phyloP scores from a whole-genome alignment of 2,888 invertebrate species.

The Agrochola circellaris region DNA sequence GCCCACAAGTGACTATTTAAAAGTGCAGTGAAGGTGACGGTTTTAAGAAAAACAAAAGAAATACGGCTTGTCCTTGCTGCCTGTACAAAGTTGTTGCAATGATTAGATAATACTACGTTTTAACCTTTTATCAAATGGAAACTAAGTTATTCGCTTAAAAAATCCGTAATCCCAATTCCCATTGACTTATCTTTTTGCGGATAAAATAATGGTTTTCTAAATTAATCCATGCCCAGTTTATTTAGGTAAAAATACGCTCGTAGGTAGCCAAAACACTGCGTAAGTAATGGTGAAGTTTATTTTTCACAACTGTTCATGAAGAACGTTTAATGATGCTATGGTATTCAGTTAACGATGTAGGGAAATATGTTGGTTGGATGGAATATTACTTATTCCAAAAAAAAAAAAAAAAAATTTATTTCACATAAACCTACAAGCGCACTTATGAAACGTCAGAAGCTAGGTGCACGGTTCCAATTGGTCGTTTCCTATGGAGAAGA shows the following conservation, averaged over 20 bases:
- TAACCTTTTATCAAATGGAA: slow-evolving; percentile 6
- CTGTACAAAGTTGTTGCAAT: slow-evolving; percentile 18
- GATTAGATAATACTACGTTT: slow-evolving; percentile 34
- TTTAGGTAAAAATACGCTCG: background rate
- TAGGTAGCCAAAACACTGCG: background rate
- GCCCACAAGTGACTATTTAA: slow-evolving; percentile 21
- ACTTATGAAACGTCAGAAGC: too few species aligned
- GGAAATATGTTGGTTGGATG: background rate
- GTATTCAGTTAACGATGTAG: background rate
- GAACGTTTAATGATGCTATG: background rate
- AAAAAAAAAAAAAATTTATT: too few species aligned
- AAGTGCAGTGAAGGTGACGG: slow-evolving; percentile 54
- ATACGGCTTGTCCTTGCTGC: slow-evolving; percentile 16
- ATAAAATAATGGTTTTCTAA: slow-evolving; percentile 28
- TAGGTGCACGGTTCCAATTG: too few species aligned
- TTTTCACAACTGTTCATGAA: slow-evolving; percentile 9
- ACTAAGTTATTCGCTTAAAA: background rate
- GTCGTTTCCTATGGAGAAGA: too few species aligned
- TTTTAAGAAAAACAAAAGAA: slow-evolving; percentile 3
- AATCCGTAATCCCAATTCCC: background rate
- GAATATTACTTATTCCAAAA: too few species aligned
- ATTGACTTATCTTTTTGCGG: slow-evolving; percentile 10
- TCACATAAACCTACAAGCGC: too few species aligned
- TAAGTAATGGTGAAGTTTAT: slow-evolving; percentile 11
- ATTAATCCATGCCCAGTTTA: slow-evolving; percentile 11